Base-by-base conservation (phyloP, 1,140 invertebrate genomes). In the Protaetia brevitarsis region DNA sequence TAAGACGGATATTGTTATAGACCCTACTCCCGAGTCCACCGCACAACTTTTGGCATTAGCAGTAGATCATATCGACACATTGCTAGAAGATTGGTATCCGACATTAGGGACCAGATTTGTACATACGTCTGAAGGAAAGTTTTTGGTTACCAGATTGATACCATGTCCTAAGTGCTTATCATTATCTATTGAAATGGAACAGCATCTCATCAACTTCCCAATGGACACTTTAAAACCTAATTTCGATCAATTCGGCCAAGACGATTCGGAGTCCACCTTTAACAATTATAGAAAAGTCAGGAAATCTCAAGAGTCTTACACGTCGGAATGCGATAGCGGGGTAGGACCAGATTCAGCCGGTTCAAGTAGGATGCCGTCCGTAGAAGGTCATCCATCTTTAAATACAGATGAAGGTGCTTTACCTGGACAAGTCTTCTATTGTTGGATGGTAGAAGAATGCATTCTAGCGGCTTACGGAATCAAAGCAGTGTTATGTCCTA, bases 1-100 rank as follows among this genome's bases (percentile, higher is more conserved):
- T n/a, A 78, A 83, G 34, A 66, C 71, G 28, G 71, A 76, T 41
- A 60, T 78, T 7, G 58, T 76, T 5, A 73, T 79, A 7, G 72
- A 78, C 27, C 71, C 69, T 36, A 79, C 85, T 66, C 84, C 88
- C 36, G 89, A 90, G 79, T 88, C 87, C 68, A 85, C 94, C 62
- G 89, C 96, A 0, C 92, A 95, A 74, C 77, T 99, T 11, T 76
- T 99, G 51, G 91, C 96, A 0, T 79, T 97, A 13, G 87, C 94
- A n/a, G 94, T 97, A 0, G 95, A 98, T 78, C 95, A 98, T 77
- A 93, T 99, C 71, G 97, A 99, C 78, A 90, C 96, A 58, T 79
- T 99, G 19, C 80, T 99, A 0, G 97, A 99, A 79, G 97, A 99
- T 79, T 99, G 97, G 97, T 98, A 97, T 81, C 96, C 96, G 0